Base-by-base conservation (phyloP, 2,797 vertebrate genomes). In the Muscicapa striata region DNA sequence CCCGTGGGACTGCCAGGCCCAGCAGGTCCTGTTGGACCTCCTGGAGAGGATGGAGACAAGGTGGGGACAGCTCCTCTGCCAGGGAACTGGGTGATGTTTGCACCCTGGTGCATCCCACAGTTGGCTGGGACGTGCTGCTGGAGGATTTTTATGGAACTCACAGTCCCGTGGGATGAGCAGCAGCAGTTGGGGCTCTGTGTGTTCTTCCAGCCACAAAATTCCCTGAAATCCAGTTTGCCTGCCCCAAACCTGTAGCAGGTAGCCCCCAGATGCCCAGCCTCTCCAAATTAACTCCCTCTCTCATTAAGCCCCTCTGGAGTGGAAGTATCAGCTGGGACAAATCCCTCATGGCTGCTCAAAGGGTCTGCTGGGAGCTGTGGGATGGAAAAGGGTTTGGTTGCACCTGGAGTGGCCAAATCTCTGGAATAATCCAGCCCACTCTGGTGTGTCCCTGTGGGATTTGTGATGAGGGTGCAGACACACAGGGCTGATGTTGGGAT, bases 21-120 rank as follows among this genome's bases (percentile, higher is more conserved):
- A 5, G 99, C 99, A 59, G 99, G 99, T 97, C 99, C 99, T 4
- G 98, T 99, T 1, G 99, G 99, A 29, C 98, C 99, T 77, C 99
- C 99, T 0, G 99, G 99, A 95, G 99, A 99, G 97, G 99, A 99
- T 1, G 99, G 99, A 90, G 99, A 99, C 96, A 99, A 99, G 98
- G 99, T 99, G 97, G 72, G 95, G 69, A 84, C 92, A 82, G 95
- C 91, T 95, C 27, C 19, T 26, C 51, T 59, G 69, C 38, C 61
- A 15, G 18, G 54, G 38, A 52, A 0, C 27, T 8, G 40, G 32
- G 59, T 17, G 5, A 0, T 0, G 0, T n/a, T 57, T 38, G 12
- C 58, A 24, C 30, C 11, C 0, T 2, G 13, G 10, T 49, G 54
- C 67, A 30, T 61, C 34, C 41, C 6, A 1, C 18, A 6, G 0